Conservation (phyloP, 2,113 vertebrate species). For the Probosciger aterrimus region DNA sequence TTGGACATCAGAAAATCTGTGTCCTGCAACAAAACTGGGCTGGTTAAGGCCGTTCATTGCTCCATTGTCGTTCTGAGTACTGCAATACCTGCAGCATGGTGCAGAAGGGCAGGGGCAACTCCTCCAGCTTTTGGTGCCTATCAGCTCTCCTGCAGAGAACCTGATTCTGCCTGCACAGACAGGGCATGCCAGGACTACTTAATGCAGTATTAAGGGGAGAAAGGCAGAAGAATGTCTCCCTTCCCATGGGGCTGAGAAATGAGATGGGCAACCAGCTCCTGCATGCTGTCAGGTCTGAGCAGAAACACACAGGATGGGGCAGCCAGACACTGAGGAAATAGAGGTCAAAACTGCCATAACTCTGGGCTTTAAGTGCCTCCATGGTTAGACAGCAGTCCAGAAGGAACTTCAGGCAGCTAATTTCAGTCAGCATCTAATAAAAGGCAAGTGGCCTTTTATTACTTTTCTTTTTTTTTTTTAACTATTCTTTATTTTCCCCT, state of each 20-base stretch:
- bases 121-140: background rate
- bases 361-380: background rate
- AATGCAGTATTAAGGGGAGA: background rate
- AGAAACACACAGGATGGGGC: rapidly evolving
- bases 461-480: background rate
- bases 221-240: background rate
- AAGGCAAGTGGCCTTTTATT: background rate
- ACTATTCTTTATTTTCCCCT: background rate
- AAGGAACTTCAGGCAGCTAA: background rate
- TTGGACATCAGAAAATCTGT: background rate
- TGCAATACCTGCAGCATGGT: background rate
- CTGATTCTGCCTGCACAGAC: background rate
- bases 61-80: background rate
- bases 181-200: background rate
- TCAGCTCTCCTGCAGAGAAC: background rate
- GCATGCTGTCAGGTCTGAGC: background rate
- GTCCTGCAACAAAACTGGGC: background rate
- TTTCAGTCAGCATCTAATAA: background rate
- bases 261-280: background rate
- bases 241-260: background rate
- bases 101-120: background rate
- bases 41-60: background rate
- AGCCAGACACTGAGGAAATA: background rate
- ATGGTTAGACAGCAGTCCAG: background rate
- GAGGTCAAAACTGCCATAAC: background rate